Conservation (phyloP, 1,140 invertebrate species). For the Antheraea mylitta region DNA sequence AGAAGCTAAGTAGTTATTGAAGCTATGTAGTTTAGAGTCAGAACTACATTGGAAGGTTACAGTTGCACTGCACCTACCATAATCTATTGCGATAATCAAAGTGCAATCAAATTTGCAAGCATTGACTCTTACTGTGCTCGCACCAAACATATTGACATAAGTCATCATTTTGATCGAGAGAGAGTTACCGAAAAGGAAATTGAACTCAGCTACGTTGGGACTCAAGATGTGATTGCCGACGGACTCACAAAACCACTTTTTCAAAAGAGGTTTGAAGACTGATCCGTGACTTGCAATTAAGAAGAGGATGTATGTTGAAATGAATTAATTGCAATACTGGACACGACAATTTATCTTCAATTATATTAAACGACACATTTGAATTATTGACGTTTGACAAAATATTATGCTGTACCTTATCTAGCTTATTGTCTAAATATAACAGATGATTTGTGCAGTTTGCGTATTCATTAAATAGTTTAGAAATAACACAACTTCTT, state of each 20-base stretch:
- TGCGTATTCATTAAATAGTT: too few species aligned
- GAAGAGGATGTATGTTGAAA: conserved; percentile 23
- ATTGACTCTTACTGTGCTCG: conserved; percentile 42
- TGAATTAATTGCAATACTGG: neutral
- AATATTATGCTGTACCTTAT: too few species aligned
- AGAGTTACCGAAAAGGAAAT: conserved; percentile 28
- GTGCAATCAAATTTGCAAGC: too few species aligned
- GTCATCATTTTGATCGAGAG: conserved; percentile 52
- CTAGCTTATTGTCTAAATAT: too few species aligned
- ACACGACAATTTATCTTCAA: neutral
- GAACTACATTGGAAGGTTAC: conserved; percentile 6
- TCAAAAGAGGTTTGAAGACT: conserved; percentile 23
- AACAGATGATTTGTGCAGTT: too few species aligned
- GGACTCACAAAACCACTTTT: conserved; percentile 35
- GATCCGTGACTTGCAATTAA: conserved; percentile 23
- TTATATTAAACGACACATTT: neutral
- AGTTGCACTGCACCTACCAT: conserved; percentile 12
- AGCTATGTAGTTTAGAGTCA: conserved; percentile 28
- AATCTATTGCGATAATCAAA: conserved; percentile 46
- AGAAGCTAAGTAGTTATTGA: conserved; percentile 34
- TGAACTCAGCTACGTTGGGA: conserved; percentile 32
- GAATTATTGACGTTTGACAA: neutral
- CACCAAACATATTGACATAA: conserved; percentile 53
- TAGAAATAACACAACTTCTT: too few species aligned
- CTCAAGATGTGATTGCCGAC: conserved; percentile 40